Evolutionary conservation across 2,113 vertebrate species (phyloP), one percentile per base, ranked within the genome.

Genomic region (Monarcha castaneiventris): DNA sequence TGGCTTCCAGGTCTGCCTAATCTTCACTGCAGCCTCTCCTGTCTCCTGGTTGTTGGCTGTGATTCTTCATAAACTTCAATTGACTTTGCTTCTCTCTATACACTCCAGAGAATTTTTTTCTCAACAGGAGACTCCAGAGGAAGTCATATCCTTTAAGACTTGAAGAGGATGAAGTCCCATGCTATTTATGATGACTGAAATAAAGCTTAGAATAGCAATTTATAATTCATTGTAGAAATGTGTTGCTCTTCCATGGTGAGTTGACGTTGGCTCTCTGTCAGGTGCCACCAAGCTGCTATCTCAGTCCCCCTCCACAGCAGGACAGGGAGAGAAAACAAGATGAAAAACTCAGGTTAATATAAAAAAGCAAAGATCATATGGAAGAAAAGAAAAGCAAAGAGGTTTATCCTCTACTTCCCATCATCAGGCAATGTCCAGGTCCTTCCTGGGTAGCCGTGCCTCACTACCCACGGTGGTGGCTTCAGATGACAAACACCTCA

Each of bases 381-480:
- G 43, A 63, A 79, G 11, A 61, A 89, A 63, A 79, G 11, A 61
- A 89, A 93, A 94, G 10, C 8, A 71, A 79, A 75, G 78, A n/a
- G 6, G 32, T 63, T 72, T 72, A 44, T 63, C 37, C 16, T 67
- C 6, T 49, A 11, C 7, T 86, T 89, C 15, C 7, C 18, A 63
- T 55, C 48, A 58, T 6, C 30, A 76, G 18, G 8, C 1, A 0
- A 76, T 37, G 17, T 78, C 33, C 46, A 71, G 20, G 4, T 27
- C 58, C 13, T 25, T 61, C 41, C 27, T 39, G 30, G 9, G 41
- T 51, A 48, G 67, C 0, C 39, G 30, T 41, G 21, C 35, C 67
- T 51, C 55, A 41, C 18, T 8, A 35, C 16, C 43, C 1, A 1
- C 7, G 71, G 8, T 1, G 1, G 27, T 37, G 63, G 23, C 20